phyloP scores from a whole-genome alignment of 2,797 vertebrate species.

The Periparus ater region DNA sequence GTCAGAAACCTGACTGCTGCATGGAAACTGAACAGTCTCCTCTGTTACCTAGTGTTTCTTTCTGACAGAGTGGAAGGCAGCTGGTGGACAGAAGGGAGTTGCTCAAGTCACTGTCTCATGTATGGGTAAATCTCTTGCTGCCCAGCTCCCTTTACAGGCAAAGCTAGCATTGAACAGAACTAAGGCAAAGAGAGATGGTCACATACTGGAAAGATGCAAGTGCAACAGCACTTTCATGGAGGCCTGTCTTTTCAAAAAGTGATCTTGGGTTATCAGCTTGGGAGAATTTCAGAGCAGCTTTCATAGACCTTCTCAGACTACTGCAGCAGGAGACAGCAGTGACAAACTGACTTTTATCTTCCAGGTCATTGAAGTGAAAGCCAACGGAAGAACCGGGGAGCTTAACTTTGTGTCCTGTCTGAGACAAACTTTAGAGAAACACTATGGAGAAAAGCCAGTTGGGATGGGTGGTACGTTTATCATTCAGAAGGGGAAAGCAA shows the following conservation, averaged over 20 bases:
- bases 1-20: not conserved
- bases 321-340: not conserved
- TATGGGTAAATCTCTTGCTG: not conserved
- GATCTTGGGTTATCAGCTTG: not conserved
- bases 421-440: conserved; percentile 85
- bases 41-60: not conserved
- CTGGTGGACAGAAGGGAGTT: not conserved
- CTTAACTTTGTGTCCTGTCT: conserved; percentile 90
- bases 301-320: not conserved
- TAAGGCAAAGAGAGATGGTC: not conserved
- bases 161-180: not conserved
- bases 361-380: conserved; percentile 91
- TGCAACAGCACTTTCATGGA: not conserved
- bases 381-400: conserved; percentile 86
- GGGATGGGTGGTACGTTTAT: conserved; percentile 94
- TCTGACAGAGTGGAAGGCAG: not conserved
- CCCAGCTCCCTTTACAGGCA: not conserved
- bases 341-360: not conserved
- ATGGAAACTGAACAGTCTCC: not conserved
- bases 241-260: not conserved
- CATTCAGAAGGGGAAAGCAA: conserved; percentile 93
- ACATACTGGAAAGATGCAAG: not conserved
- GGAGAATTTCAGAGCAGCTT: not conserved
- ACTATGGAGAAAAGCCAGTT: conserved; percentile 87
- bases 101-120: not conserved